These are phyloP conservation scores for Batillaria attramentaria DNA, from an alignment of 1,140 invertebrate genomes.

Conservation along the genomic window DNA sequence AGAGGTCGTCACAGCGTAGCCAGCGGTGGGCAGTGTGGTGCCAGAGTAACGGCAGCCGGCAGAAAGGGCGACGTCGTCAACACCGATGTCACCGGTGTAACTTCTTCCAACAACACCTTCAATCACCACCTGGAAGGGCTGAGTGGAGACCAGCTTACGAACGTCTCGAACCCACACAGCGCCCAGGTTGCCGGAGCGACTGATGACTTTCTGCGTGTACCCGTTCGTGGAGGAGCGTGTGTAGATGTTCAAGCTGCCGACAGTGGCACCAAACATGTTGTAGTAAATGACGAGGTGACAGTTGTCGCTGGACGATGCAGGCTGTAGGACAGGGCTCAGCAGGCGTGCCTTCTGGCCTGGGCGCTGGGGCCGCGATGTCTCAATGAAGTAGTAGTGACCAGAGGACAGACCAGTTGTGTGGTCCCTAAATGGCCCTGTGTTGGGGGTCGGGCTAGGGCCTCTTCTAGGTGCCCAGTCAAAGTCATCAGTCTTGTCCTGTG, in stretches of 20 bases:
- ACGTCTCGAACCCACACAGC: conserved; percentile 61
- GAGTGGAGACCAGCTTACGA: conserved; percentile 37
- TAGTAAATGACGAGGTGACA: conserved; percentile 67
- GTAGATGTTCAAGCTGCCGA: conserved; percentile 65
- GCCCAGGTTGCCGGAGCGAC: conserved; percentile 56
- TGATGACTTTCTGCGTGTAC: conserved; percentile 49
- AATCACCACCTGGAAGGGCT: conserved; percentile 61
- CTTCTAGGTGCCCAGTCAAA: conserved; percentile 79
- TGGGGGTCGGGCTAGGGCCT: conserved; percentile 65
- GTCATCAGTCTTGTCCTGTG: conserved; percentile 80
- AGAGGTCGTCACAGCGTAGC: conserved; percentile 47
- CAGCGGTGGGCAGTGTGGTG: conserved; percentile 48
- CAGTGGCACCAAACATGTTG: conserved; percentile 68
- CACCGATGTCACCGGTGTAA: conserved; percentile 60
- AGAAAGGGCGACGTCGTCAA: conserved; percentile 62
- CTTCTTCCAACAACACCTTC: conserved; percentile 51
- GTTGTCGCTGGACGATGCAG: conserved; percentile 38
- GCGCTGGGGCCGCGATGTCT: conserved; percentile 73
- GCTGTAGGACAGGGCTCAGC: conserved; percentile 56
- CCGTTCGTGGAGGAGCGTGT: conserved; percentile 43
- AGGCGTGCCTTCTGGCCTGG: conserved; percentile 62
- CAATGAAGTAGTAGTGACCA: conserved; percentile 79
- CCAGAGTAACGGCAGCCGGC: conserved; percentile 52
- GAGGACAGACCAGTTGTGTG: conserved; percentile 75
- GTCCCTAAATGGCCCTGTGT: conserved; percentile 82